Evolutionary conservation across 2,113 vertebrate genomes (phyloP).

Genomic region (Suncus etruscus): DNA sequence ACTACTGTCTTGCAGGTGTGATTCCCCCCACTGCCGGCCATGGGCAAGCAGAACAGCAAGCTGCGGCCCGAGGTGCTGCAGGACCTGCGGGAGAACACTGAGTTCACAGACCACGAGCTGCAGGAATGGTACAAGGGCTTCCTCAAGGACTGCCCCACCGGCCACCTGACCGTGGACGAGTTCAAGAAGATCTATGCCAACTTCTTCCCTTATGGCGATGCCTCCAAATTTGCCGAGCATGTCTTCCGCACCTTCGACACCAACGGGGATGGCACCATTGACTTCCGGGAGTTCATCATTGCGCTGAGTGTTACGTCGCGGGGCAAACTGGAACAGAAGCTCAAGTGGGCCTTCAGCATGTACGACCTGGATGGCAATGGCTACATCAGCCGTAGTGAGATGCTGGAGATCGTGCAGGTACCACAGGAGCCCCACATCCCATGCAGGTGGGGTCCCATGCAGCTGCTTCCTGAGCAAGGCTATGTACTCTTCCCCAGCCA

Average conservation of each 20-base stretch:
- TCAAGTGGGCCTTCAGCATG: conserved; percentile 93
- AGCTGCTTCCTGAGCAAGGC: too few species aligned
- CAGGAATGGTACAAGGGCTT: conserved; percentile 96
- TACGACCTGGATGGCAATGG: conserved; percentile 92
- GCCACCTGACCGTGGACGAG: conserved; percentile 93
- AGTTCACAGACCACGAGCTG: conserved; percentile 94
- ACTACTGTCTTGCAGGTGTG: conserved; percentile 73
- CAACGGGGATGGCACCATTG: conserved; percentile 90
- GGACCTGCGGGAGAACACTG: conserved; percentile 93
- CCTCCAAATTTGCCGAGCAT: conserved; percentile 91
- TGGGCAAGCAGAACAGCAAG: conserved; percentile 96
- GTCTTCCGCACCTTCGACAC: conserved; percentile 93
- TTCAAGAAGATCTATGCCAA: conserved; percentile 95
- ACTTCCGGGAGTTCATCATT: conserved; percentile 93
- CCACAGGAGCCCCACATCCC: not conserved
- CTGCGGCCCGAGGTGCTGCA: conserved; percentile 93
- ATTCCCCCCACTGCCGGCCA: conserved; percentile 70
- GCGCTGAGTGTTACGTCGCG: conserved; percentile 91
- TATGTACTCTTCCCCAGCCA: fast-evolving
- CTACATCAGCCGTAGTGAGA: conserved; percentile 92
- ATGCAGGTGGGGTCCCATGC: not conserved
- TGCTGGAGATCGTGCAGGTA: conserved; percentile 93
- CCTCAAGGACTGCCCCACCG: conserved; percentile 93
- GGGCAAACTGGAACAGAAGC: conserved; percentile 91
- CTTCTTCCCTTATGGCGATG: conserved; percentile 92